Evolutionary conservation across 2,113 vertebrate genomes (phyloP), one percentile per base, ranked within the genome.

Genomic region (Lamprologus callipterus): DNA sequence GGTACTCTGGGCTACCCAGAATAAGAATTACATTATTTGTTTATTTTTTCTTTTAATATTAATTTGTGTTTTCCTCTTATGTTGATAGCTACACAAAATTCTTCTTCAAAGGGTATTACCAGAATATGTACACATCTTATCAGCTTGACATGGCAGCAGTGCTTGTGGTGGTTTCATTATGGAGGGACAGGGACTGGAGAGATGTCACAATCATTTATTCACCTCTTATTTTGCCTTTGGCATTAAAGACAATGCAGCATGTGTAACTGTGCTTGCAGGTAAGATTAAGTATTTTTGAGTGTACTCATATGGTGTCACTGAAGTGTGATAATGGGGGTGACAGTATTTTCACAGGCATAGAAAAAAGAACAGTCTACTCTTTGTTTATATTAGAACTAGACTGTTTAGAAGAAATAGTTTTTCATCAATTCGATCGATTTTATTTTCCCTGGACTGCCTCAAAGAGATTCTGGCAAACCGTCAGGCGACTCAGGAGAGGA

Each of bases 21-120:
- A 91, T 83, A 65, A 93, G 63, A 93, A 90, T 89, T 85, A 57
- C 83, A 57, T 93, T 86, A 58, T 81, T 86, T 92, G 37, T 73
- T 17, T 45, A 45, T 83, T 85, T 88, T 73, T 35, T 26, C 23
- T 16, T 55, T 6, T 37, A 80, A 82, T 75, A 73, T 88, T 73
- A 86, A 90, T 91, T 65, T 42, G 81, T 19, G 10, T n/a, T 85
- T 83, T 42, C n/a, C 19, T 85, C 63, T 23, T 63, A 26, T 90
- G 49, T 91, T 89, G 84, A 84, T 88, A 89, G 90, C 86, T 86
- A 84, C 86, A 90, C 80, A 63, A 35, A 92, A 87, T 37, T 73
- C 58, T 80, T 31, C 81, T 63, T 89, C 45, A 88, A 82, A 89
- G 87, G 88, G 87, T 90, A 90, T 92, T 93, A 88, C 89, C 58